Base-by-base conservation (phyloP, 1,140 invertebrate species). In the Agrilus planipennis region DNA sequence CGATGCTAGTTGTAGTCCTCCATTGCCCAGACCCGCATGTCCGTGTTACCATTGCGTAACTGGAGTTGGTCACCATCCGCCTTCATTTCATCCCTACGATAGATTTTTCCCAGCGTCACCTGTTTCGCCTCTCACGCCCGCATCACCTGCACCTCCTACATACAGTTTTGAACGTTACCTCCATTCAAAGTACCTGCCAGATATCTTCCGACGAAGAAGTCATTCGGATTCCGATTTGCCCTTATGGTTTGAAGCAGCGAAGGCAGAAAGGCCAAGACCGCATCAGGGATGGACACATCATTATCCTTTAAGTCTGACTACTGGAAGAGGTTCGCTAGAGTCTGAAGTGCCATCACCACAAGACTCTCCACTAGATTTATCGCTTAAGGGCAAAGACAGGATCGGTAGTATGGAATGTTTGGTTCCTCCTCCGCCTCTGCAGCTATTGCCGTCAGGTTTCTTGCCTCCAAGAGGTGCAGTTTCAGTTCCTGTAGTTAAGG, bases 351-450 rank as follows among this genome's bases (percentile, higher is more conserved):
- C 62, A 29, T 68, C 71, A 19, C 65, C 79, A 0, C 86, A 91
- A 58, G 88, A 92, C 38, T 84, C 74, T 10, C 89, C 89, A 0
- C 61, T 92, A 16, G 89, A 92, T 61, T 64, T 92, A 3, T 89
- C 85, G 1, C 71, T 89, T 60, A 84, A 81, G 50, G 69, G 69
- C 22, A 44, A 62, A 1, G 53, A 54, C 19, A 45, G 38, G 21
- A 39, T 48, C 1, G 45, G 31, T 9, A 50, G 41, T 31, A 44
- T 54, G 36, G 58, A 58, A 20, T 50, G 44, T 36, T 39, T 34
- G 20, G 52, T 62, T 20, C 62, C 54, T 4, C 54, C 62, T 1
- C n/a, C n/a, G n/a, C 55, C 62, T 0, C 50, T 72, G 0, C 71
- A 73, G 20, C 44, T 71, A 4, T 50, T 74, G n/a, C 71, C 66